Evolutionary conservation across 2,888 invertebrate species (phyloP), one percentile per base, ranked within the genome.

Genomic region (Hydropsyche betteni): DNA sequence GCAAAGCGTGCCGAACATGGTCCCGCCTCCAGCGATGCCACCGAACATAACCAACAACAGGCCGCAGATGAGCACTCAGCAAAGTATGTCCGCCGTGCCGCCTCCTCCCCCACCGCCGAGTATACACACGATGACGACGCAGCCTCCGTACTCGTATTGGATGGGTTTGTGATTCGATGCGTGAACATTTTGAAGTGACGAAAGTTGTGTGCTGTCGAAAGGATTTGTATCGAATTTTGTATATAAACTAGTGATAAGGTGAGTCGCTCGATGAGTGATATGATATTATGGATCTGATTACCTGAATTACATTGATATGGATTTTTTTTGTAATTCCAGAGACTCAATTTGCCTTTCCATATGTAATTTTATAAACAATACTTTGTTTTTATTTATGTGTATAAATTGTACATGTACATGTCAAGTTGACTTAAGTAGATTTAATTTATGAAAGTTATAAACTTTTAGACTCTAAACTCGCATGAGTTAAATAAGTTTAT

Each of bases 121-220:
- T n/a, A 34, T 75, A 34, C 77, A 77, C 36, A 74, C 64, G 12
- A 75, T 75, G 72, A 16, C 77, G 6, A 68, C 69, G 5, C 77
- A 78, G 16, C 74, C 76, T 8, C 72, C 78, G 3, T 78, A 76
- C 52, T 76, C 78, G 14, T 78, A 76, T 38, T 78, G 78, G 78
- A 76, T 78, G 71, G 72, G 72, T 58, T 72, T 5, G 33, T 55
- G 55, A 14, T 55, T 64, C 34, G 4, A 12, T 36, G 36, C 34
- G 2, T 34, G 10, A 34, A 33, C 34, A 4, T 12, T 34, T 33
- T 36, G 10, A 33, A 64, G 7, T 55, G 16, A 2, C n/a, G n/a
- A n/a, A n/a, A n/a, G n/a, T 14, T 55, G 55, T 14, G 55, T 33
- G 64, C 64, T 64, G 36, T 10, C 10, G 10, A 5, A 12, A 36